phyloP scores from a whole-genome alignment of 1,140 invertebrate species.

The Lamellibrachia luymesi region DNA sequence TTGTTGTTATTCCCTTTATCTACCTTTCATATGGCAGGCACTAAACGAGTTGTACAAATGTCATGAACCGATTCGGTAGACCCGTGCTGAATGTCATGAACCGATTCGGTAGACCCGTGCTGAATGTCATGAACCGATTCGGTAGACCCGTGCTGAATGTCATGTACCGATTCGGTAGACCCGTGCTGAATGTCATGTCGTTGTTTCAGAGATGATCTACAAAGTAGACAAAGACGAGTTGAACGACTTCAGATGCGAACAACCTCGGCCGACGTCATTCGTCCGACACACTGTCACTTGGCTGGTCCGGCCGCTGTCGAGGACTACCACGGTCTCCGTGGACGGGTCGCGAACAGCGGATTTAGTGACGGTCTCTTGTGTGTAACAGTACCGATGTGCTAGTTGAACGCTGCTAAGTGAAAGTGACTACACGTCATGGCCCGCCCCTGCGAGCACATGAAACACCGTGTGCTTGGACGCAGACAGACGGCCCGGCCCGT shows the following conservation, averaged over 20 bases:
- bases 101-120: neutral
- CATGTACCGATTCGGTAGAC: neutral
- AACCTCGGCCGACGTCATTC: neutral
- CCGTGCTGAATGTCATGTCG: neutral
- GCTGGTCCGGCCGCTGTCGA: neutral
- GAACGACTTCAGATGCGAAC: neutral
- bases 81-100: neutral
- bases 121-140: neutral
- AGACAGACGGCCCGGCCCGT: neutral
- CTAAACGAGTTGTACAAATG: neutral
- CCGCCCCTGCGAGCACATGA: too few species aligned
- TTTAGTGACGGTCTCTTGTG: neutral
- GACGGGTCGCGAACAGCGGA: too few species aligned
- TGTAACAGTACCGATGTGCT: neutral
- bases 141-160: neutral
- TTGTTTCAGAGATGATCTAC: neutral
- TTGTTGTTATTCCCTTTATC: too few species aligned
- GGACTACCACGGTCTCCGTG: neutral
- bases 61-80: neutral
- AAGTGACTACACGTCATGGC: neutral
- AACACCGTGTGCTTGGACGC: neutral
- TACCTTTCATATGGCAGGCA: neutral
- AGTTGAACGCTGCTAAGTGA: neutral
- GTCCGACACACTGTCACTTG: neutral
- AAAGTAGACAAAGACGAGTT: neutral